A percentile compares a stretch with the other conserved stretches of the same genome.
phyloP scores from a whole-genome alignment of 2,113 vertebrate species.

The Oostethus manadensis region DNA sequence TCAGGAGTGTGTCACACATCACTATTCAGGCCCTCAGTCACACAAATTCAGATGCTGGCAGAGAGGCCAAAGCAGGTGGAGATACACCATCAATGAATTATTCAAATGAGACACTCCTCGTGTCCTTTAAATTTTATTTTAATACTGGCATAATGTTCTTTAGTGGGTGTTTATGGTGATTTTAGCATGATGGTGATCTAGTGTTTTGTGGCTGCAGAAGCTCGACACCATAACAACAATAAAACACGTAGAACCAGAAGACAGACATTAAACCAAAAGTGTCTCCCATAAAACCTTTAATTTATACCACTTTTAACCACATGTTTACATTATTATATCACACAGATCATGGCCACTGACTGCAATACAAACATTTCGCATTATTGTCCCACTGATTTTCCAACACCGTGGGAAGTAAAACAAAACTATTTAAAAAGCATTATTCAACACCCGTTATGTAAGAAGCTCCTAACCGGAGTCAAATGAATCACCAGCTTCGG shows the following conservation, averaged over 20 bases:
- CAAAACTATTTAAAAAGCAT: constrained; percentile 67
- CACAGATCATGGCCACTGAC: neutral
- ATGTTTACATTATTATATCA: neutral
- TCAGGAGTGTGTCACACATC: constrained; percentile 72
- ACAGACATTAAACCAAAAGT: neutral
- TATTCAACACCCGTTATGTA: constrained; percentile 69
- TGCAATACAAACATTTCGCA: neutral
- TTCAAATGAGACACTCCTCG: constrained; percentile 61
- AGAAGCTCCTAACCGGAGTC: constrained; percentile 53
- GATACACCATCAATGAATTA: constrained; percentile 69
- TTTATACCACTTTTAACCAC: neutral
- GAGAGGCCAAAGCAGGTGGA: constrained; percentile 63
- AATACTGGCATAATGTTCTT: constrained; percentile 51
- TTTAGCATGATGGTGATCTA: constrained; percentile 25
- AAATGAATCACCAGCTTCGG: constrained; percentile 56
- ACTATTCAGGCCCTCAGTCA: constrained; percentile 62
- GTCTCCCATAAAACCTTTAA: too few relatives aligned
- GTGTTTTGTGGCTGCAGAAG: neutral
- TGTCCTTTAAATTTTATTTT: constrained; percentile 64
- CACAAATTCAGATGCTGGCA: constrained; percentile 59
- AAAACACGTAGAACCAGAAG: neutral
- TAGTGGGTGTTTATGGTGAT: constrained; percentile 22
- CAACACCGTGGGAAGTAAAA: neutral
- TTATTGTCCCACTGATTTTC: neutral
- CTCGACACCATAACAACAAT: neutral